Evolutionary conservation across 2,113 vertebrate species (phyloP).

Genomic region (Pogonocichla stellata): DNA sequence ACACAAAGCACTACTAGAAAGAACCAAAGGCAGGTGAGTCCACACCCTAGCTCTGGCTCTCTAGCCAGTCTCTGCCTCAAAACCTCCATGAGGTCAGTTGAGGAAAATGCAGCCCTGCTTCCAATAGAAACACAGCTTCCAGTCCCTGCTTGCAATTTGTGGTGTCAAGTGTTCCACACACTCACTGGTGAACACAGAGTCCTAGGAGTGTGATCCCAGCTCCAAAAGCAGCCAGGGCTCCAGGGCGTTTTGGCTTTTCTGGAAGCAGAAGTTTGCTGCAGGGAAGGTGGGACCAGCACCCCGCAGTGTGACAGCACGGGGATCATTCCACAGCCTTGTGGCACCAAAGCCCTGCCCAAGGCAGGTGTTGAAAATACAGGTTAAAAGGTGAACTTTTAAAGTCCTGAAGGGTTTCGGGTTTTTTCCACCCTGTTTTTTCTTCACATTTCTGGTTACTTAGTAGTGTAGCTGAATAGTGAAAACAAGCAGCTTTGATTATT

Average conservation of each 20-base stretch:
- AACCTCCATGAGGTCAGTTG: not conserved
- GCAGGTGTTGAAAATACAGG: conserved; percentile 83
- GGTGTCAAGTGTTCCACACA: not conserved
- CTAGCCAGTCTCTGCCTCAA: not conserved
- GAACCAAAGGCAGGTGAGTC: not conserved
- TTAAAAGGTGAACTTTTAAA: conserved; percentile 79
- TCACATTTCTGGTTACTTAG: not conserved
- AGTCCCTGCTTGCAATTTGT: not conserved
- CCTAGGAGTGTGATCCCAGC: not conserved
- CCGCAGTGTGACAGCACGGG: conserved; percentile 64
- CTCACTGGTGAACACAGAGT: not conserved
- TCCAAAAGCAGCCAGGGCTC: conserved; percentile 30
- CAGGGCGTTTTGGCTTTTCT: not conserved
- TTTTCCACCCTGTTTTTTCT: not conserved
- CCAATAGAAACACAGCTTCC: not conserved
- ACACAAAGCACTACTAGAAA: not conserved
- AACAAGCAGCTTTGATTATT: not conserved
- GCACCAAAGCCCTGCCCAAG: conserved; percentile 74
- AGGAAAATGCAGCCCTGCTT: not conserved
- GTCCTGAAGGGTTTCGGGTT: not conserved
- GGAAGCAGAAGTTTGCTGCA: conserved; percentile 13
- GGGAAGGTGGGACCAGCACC: conserved; percentile 64
- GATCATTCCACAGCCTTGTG: conserved; percentile 80
- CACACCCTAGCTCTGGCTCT: not conserved
- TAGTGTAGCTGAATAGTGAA: not conserved